A percentile compares a stretch with the other conserved stretches of the same genome.
phyloP scores from a whole-genome alignment of 1,140 invertebrate genomes.

The Chironomus striatipennis region DNA sequence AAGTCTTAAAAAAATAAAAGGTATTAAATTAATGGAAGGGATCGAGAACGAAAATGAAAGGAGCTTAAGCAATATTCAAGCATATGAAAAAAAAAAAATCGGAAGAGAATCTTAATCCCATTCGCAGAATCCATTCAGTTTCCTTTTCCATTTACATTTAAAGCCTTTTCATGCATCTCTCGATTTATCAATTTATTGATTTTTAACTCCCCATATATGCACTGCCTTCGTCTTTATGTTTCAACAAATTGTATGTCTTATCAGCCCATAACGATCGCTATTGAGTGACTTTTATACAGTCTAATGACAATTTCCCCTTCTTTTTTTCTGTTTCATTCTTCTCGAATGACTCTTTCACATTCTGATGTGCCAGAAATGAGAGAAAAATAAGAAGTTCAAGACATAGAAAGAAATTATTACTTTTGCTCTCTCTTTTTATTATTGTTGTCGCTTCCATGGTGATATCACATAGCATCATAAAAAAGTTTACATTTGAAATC shows the following conservation, averaged over 20 bases:
- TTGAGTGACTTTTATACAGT: not conserved
- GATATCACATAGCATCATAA: not conserved
- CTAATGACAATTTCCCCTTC: not conserved
- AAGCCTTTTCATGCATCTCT: not conserved
- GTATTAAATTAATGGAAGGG: conserved; percentile 13
- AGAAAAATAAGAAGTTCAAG: not conserved
- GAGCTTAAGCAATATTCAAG: not conserved
- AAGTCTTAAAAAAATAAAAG: not conserved
- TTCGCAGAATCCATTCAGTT: not conserved
- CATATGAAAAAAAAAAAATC: too few species aligned
- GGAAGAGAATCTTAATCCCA: not conserved
- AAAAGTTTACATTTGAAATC: not conserved
- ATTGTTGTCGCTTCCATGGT: not conserved
- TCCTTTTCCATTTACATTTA: not conserved
- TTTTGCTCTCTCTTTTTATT: not conserved
- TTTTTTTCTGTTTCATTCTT: not conserved
- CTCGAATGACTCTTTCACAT: not conserved
- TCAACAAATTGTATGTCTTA: conserved; percentile 8
- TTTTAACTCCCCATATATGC: not conserved
- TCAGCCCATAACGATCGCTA: not conserved
- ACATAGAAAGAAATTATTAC: not conserved
- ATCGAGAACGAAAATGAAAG: not conserved
- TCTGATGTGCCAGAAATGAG: not conserved
- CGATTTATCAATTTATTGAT: conserved; percentile 14
- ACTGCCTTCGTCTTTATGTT: not conserved